phyloP scores from a whole-genome alignment of 2,797 vertebrate species.

The Esox masquinongy region DNA sequence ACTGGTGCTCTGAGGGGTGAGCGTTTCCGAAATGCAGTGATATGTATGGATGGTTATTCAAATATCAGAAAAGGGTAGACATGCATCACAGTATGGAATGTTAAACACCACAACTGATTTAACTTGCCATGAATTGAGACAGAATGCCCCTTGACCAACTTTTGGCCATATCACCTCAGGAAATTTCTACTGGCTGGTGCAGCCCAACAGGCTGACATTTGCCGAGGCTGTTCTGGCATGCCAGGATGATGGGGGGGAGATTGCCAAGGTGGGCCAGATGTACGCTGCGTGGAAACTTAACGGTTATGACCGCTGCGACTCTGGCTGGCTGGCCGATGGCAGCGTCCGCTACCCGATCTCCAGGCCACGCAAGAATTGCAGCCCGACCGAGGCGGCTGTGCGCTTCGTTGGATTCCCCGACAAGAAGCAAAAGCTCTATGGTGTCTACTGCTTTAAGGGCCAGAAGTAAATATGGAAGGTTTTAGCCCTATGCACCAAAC shows the following conservation, averaged over 20 bases:
- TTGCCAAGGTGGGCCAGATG: conserved; percentile 93
- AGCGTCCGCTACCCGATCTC: conserved; percentile 96
- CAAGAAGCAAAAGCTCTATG: conserved; percentile 88
- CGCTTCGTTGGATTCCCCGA: conserved; percentile 90
- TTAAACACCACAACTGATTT: not conserved
- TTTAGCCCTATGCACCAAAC: conserved; percentile 28
- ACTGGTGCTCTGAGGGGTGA: conserved; percentile 82
- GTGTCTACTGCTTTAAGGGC: conserved; percentile 90
- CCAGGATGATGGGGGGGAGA: conserved; percentile 81
- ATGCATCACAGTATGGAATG: not conserved
- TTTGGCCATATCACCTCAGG: conserved; percentile 68
- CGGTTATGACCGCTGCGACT: conserved; percentile 91
- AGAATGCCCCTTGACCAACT: not conserved
- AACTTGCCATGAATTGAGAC: not conserved
- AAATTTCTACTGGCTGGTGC: conserved; percentile 87
- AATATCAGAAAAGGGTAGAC: not conserved
- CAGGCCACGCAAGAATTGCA: conserved; percentile 90
- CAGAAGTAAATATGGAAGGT: conserved; percentile 70
- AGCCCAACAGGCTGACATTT: conserved; percentile 85
- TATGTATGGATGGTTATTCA: conserved; percentile 8
- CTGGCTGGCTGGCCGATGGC: conserved; percentile 93
- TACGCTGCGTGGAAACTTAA: conserved; percentile 92
- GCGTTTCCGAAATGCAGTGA: conserved; percentile 16
- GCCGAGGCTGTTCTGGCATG: conserved; percentile 88
- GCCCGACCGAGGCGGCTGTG: conserved; percentile 88